phyloP scores from a whole-genome alignment of 2,113 vertebrate species.

The Sinocyclocheilus grahami region DNA sequence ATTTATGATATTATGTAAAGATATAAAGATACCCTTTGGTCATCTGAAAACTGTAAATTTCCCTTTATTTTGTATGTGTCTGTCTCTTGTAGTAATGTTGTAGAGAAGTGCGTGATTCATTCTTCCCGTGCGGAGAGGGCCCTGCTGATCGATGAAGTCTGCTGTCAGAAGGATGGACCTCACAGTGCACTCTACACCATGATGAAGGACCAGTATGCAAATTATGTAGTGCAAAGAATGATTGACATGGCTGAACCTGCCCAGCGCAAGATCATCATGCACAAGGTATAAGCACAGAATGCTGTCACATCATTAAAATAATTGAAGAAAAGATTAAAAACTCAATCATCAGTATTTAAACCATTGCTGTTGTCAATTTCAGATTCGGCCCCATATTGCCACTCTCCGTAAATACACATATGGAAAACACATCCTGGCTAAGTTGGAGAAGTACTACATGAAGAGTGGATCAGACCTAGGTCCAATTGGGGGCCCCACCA shows the following conservation, averaged over 20 bases:
- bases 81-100: conserved; percentile 85
- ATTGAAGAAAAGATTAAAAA: not conserved
- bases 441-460: conserved; percentile 99
- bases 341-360: not conserved
- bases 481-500: conserved; percentile 92
- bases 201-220: conserved; percentile 99
- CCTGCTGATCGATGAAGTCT: conserved; percentile 94
- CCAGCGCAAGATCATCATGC: conserved; percentile 98
- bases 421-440: conserved; percentile 97
- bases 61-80: conserved; percentile 17
- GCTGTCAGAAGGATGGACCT: conserved; percentile 97
- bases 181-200: conserved; percentile 99
- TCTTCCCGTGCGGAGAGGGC: conserved; percentile 95
- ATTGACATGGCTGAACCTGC: conserved; percentile 97
- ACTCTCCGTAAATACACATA: conserved; percentile 98
- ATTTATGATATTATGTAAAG: not conserved
- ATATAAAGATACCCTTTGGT: not conserved
- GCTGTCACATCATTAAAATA: not conserved
- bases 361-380: conserved; percentile 36
- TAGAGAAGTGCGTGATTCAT: conserved; percentile 97
- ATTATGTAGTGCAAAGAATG: conserved; percentile 99
- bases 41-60: not conserved
- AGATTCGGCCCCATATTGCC: conserved; percentile 98
- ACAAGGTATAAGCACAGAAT: conserved; percentile 82
- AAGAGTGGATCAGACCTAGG: conserved; percentile 95